Percentiles rank a stretch among this genome's conserved stretches.
Evolutionary conservation across 2,797 vertebrate genomes (phyloP).

Genomic region (Sorex maritimensis): DNA sequence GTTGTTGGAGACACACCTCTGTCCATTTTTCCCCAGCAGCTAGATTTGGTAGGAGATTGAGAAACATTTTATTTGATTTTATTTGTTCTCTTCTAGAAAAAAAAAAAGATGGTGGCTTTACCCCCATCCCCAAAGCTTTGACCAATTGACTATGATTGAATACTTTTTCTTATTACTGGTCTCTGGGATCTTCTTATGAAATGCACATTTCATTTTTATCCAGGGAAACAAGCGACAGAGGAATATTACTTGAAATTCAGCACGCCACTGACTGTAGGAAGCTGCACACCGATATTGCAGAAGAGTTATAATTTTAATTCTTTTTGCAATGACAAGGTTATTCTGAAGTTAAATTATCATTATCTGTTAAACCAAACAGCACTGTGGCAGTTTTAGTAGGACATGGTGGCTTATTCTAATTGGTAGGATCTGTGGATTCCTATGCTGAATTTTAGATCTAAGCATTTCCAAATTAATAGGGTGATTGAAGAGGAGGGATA

Average conservation of each 20-base stretch:
- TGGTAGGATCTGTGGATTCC: slow-evolving; percentile 73
- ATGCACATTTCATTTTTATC: slow-evolving; percentile 86
- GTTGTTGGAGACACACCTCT: not conserved
- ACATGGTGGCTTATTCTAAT: slow-evolving; percentile 76
- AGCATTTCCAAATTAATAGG: slow-evolving; percentile 75
- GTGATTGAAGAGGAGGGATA: slow-evolving; percentile 49
- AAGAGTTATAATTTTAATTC: slow-evolving; percentile 88
- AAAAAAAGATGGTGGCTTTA: slow-evolving; percentile 35
- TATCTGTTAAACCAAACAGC: slow-evolving; percentile 69
- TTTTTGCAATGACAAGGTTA: slow-evolving; percentile 81
- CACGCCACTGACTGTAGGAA: slow-evolving; percentile 55
- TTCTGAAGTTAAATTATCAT: slow-evolving; percentile 78
- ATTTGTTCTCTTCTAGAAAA: slow-evolving; percentile 61
- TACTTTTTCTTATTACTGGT: slow-evolving; percentile 79
- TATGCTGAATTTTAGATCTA: slow-evolving; percentile 66
- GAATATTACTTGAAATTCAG: slow-evolving; percentile 78
- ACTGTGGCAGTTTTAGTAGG: slow-evolving; percentile 9
- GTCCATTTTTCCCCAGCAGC: slow-evolving; percentile 24
- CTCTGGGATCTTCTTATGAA: slow-evolving; percentile 82
- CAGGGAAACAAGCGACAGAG: slow-evolving; percentile 70
- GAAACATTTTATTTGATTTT: slow-evolving; percentile 70
- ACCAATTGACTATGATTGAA: slow-evolving; percentile 83
- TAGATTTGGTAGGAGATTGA: slow-evolving; percentile 8
- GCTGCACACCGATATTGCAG: not conserved
- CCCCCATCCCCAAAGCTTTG: slow-evolving; percentile 75